Percentiles rank a stretch among this genome's conserved stretches.
phyloP scores from a whole-genome alignment of 2,888 invertebrate species.

The Lordiphosa fenestrarum region DNA sequence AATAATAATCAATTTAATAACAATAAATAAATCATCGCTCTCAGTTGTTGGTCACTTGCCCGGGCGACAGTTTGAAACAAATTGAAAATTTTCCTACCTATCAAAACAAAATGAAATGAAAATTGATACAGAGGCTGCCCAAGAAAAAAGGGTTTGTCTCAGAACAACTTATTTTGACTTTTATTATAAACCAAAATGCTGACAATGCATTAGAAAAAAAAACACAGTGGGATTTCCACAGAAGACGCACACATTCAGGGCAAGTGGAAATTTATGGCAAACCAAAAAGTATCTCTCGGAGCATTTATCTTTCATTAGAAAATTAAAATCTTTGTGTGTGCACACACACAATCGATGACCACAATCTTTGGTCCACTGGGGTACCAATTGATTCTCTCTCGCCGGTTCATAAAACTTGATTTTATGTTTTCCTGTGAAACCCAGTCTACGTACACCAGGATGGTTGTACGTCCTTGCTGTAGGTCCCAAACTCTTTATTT shows the following conservation, averaged over 20 bases:
- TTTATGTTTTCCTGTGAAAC: constrained; percentile 58
- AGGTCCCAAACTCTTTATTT: constrained; percentile 45
- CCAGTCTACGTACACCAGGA: constrained; percentile 32
- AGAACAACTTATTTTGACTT: constrained; percentile 73
- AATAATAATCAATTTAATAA: constrained; percentile 48
- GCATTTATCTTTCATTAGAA: constrained; percentile 76
- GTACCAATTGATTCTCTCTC: constrained; percentile 28
- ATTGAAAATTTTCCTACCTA: constrained; percentile 28
- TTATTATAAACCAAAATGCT: constrained; percentile 55
- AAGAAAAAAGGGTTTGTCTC: constrained; percentile 36
- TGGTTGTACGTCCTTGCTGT: constrained; percentile 54
- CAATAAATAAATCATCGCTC: constrained; percentile 51
- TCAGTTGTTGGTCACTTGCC: constrained; percentile 28
- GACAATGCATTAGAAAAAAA: constrained; percentile 49
- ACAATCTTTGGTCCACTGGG: constrained; percentile 52
- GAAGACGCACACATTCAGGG: constrained; percentile 26
- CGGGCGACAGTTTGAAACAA: constrained; percentile 25
- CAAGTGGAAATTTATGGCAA: constrained; percentile 57
- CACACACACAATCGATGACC: constrained; percentile 67
- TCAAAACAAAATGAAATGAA: constrained; percentile 51
- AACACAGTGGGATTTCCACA: constrained; percentile 51
- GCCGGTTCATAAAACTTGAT: constrained; percentile 47
- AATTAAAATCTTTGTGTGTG: constrained; percentile 67
- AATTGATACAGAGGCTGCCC: constrained; percentile 29
- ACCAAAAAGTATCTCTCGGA: constrained; percentile 36